Evolutionary conservation across 2,113 vertebrate genomes (phyloP).

Genomic region (Brachypteracias leptosomus): DNA sequence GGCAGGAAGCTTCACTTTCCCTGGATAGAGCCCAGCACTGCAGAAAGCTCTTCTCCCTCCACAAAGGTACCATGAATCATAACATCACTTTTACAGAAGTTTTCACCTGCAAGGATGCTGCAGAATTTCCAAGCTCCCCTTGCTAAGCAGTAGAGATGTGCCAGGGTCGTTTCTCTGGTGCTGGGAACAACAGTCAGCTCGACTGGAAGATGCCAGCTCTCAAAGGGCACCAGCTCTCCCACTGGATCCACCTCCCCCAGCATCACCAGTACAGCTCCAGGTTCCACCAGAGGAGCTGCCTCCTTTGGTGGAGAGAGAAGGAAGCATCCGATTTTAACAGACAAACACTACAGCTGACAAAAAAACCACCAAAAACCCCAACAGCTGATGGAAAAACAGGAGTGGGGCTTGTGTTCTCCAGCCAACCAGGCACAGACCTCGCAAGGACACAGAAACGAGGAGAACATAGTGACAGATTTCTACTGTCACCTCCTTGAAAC

Average conservation of each 20-base stretch:
- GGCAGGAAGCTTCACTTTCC: not conserved
- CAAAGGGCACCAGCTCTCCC: not conserved
- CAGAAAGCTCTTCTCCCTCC: not conserved
- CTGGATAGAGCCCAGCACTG: not conserved
- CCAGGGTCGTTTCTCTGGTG: not conserved
- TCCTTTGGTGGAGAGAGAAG: not conserved
- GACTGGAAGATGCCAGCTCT: not conserved
- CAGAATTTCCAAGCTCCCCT: not conserved
- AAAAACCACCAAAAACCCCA: not conserved
- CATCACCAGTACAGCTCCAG: not conserved
- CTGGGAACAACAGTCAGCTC: not conserved
- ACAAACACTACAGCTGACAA: not conserved
- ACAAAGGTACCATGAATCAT: not conserved
- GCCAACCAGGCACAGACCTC: not conserved
- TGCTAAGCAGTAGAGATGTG: not conserved
- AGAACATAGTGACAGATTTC: not conserved
- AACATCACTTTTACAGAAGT: not conserved
- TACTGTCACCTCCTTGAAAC: conserved; percentile 26
- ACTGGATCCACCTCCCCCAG: not conserved
- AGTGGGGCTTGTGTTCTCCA: not conserved
- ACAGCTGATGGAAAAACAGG: not conserved
- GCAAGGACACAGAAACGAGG: not conserved
- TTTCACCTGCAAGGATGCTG: not conserved
- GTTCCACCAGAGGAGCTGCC: not conserved
- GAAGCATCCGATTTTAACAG: not conserved